These are phyloP conservation scores for Drosophila yooni DNA, from an alignment of 2,888 invertebrate genomes.

Conservation along the genomic window DNA sequence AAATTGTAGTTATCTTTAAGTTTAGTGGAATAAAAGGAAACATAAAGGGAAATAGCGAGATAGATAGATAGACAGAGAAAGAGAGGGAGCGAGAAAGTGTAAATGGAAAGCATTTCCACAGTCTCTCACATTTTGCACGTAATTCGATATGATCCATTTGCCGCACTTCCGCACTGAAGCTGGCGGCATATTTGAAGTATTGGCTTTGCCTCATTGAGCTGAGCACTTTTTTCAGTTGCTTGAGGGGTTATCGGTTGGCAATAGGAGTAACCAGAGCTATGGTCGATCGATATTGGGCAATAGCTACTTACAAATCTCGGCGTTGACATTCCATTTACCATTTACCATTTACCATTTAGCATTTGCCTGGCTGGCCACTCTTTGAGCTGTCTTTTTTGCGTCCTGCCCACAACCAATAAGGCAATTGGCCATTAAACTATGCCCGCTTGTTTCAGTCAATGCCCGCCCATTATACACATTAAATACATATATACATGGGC, in stretches of 20 bases:
- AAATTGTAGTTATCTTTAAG: background rate
- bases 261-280: background rate
- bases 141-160: slow-evolving; percentile 1
- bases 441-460: background rate
- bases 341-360: too few relatives aligned
- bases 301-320: background rate
- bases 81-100: background rate
- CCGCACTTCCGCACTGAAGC: background rate
- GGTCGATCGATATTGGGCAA: background rate
- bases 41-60: background rate
- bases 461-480: background rate
- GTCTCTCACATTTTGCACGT: background rate
- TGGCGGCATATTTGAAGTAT: background rate
- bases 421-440: background rate
- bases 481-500: background rate
- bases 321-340: background rate
- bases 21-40: background rate
- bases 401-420: background rate
- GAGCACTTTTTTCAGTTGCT: background rate
- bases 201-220: background rate
- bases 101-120: background rate
- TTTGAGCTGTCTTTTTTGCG: background rate
- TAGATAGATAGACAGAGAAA: background rate
- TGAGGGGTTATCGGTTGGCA: background rate
- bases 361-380: background rate